Evolutionary conservation across 2,888 invertebrate species (phyloP).

Genomic region (Pachycephus smyrnensis): DNA sequence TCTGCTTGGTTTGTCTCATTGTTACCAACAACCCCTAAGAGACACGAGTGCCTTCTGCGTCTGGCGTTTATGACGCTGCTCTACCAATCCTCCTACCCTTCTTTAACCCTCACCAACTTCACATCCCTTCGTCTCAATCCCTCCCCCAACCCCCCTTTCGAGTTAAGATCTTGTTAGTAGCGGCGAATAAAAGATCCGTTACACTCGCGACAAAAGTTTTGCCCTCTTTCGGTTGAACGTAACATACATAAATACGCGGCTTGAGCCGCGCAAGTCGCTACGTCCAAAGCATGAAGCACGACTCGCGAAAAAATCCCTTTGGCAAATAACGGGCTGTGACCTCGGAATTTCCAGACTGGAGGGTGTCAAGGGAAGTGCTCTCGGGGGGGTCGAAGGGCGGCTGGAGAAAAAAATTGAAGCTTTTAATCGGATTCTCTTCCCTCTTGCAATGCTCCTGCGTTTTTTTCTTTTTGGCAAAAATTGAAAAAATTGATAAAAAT

Average conservation of each 20-base stretch:
- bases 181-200: constrained; percentile 4
- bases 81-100: constrained; percentile 1
- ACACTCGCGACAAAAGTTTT: neutral
- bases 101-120: neutral
- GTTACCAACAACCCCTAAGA: constrained; percentile 55
- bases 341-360: constrained; percentile 60
- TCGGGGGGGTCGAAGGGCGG: constrained; percentile 45
- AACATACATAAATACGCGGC: constrained; percentile 1
- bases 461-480: neutral
- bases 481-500: too few relatives aligned
- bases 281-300: constrained; percentile 47
- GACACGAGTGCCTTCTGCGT: constrained; percentile 49
- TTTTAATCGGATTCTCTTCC: constrained; percentile 36
- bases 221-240: constrained; percentile 1
- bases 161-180: constrained; percentile 60
- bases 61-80: constrained; percentile 60
- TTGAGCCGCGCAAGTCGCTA: neutral
- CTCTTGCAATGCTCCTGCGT: neutral
- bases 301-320: constrained; percentile 57
- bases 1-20: constrained; percentile 55
- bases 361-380: constrained; percentile 29
- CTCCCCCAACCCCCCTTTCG: constrained; percentile 16
- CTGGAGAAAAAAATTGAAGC: constrained; percentile 15
- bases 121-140: neutral
- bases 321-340: constrained; percentile 53